A percentile compares a stretch with the other conserved stretches of the same genome.
Conservation (phyloP, 2,113 vertebrate species). For the Cinclus mexicanus region DNA sequence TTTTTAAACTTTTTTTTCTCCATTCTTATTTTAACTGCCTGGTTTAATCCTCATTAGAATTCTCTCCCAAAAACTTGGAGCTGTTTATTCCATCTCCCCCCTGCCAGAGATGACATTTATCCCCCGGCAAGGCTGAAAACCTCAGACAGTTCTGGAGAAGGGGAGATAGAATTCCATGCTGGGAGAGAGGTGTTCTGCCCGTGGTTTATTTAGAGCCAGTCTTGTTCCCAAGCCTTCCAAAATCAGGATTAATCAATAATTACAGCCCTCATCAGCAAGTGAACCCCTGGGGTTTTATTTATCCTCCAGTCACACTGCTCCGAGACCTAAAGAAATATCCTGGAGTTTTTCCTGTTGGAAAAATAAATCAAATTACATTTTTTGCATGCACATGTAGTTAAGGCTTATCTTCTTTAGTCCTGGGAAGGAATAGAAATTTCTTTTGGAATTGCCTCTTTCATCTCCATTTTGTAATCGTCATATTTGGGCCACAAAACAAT, state of each 20-base stretch:
- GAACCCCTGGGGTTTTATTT: neutral
- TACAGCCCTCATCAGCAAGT: neutral
- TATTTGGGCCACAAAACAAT: neutral
- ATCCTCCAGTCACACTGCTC: neutral
- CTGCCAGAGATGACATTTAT: neutral
- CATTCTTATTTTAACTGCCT: neutral
- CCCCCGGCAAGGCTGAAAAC: neutral
- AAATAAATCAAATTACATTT: neutral
- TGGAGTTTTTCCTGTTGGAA: neutral
- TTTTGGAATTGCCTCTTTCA: neutral
- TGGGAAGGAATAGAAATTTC: neutral
- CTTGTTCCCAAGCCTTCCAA: neutral
- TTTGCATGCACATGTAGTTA: neutral
- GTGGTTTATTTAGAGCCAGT: neutral
- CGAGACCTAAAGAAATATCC: neutral
- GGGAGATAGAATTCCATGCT: fast-evolving
- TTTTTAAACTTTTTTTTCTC: neutral
- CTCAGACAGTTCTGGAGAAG: neutral
- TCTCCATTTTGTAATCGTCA: neutral
- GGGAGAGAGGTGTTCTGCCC: fast-evolving
- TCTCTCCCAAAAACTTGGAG: neutral
- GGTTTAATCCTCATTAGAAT: neutral
- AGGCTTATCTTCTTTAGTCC: neutral
- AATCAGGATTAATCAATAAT: neutral
- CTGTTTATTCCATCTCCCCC: neutral